A percentile compares a stretch with the other conserved stretches of the same genome.
These are phyloP conservation scores for Stomatorhinus walkeri DNA, from an alignment of 2,797 vertebrate species.

Conservation along the genomic window DNA sequence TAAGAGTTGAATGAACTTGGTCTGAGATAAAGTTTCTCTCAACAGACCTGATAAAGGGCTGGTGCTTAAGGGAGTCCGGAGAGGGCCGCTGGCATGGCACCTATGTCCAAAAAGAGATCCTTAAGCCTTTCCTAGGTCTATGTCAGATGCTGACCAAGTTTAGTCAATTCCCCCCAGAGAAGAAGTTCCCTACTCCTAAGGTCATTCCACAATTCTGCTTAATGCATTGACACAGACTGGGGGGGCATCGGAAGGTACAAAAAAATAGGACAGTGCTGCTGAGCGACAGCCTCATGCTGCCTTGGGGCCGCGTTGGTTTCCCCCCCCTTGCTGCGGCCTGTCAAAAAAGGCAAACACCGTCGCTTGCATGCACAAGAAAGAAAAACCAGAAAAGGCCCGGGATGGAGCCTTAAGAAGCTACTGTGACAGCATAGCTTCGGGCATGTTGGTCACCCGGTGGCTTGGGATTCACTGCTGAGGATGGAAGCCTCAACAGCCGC, in stretches of 20 bases:
- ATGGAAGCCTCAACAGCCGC: not conserved
- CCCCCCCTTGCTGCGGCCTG: not conserved
- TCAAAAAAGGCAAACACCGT: not conserved
- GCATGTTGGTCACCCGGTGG: not conserved
- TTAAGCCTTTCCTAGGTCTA: not conserved
- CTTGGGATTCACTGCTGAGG: not conserved
- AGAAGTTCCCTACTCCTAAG: not conserved
- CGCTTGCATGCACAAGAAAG: not conserved
- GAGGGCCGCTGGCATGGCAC: not conserved
- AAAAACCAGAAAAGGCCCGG: conserved; percentile 1
- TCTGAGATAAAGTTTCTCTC: not conserved
- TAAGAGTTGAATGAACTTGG: not conserved
- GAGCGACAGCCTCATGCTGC: not conserved
- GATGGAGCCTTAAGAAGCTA: not conserved
- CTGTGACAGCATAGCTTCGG: conserved; percentile 14
- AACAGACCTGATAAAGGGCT: not conserved
- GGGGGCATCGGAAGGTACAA: not conserved
- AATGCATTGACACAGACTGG: not conserved
- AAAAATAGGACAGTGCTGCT: not conserved
- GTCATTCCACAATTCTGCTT: not conserved
- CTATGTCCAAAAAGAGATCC: not conserved
- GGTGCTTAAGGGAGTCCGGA: not conserved
- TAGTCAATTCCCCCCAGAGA: not conserved
- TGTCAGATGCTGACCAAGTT: not conserved
- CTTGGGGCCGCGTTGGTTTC: not conserved